Evolutionary conservation across 1,140 invertebrate genomes (phyloP).

Genomic region (Gryllus bimaculatus): DNA sequence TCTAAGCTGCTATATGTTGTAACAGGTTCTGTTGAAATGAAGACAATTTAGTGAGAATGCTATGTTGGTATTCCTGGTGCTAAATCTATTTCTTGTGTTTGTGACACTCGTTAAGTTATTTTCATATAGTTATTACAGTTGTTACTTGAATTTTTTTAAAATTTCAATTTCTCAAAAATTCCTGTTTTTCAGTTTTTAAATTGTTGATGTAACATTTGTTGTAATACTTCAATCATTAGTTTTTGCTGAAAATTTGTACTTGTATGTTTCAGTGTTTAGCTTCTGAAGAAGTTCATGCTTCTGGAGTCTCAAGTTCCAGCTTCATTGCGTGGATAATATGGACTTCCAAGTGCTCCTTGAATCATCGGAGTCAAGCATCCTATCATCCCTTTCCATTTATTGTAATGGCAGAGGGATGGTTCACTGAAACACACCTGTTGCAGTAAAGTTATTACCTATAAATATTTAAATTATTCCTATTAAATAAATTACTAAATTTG

Average conservation of each 20-base stretch:
- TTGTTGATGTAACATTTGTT: no score
- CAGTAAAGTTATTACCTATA: slow-evolving; percentile 12
- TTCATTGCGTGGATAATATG: background rate
- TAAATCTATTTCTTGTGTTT: no score
- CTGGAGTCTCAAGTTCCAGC: background rate
- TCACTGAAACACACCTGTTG: slow-evolving; percentile 10
- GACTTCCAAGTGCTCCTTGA: background rate
- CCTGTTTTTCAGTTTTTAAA: no score
- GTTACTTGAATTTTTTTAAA: no score
- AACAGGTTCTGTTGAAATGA: no score
- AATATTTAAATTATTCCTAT: slow-evolving; percentile 16
- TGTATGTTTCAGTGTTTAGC: slow-evolving; percentile 14
- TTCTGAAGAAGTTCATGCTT: background rate
- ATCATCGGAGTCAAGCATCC: background rate
- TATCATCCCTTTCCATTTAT: slow-evolving; percentile 10
- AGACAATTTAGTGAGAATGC: no score
- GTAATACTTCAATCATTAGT: background rate
- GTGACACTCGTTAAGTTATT: no score
- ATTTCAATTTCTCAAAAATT: no score
- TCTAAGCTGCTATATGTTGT: no score
- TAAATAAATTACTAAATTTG: slow-evolving; percentile 13
- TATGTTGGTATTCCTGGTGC: no score
- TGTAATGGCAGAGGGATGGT: background rate
- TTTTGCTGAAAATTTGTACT: background rate
- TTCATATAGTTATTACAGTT: no score